Evolutionary conservation across 2,888 invertebrate species (phyloP).

Genomic region (Carterocephalus palaemon): DNA sequence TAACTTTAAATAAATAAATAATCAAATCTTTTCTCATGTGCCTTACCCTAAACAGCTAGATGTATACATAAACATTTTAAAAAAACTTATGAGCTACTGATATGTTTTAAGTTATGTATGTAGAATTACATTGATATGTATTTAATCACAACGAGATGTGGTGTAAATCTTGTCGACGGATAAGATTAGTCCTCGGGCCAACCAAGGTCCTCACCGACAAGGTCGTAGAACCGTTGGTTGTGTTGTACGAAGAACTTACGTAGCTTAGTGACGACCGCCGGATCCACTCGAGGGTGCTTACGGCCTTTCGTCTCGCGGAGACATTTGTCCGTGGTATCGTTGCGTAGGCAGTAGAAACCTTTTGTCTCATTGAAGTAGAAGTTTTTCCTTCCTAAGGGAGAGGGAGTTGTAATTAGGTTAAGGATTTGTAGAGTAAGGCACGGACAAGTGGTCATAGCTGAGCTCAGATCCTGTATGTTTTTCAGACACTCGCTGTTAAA

Average conservation of each 20-base stretch:
- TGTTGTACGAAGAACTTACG: constrained; percentile 93
- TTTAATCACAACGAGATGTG: constrained; percentile 61
- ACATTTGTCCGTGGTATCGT: constrained; percentile 91
- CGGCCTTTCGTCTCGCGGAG: constrained; percentile 89
- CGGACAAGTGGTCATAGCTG: no score
- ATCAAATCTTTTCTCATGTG: constrained; percentile 43
- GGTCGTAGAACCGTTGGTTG: constrained; percentile 94
- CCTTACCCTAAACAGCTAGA: constrained; percentile 57
- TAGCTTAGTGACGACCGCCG: constrained; percentile 87
- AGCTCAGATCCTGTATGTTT: not conserved
- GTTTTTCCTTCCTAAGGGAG: constrained; percentile 83
- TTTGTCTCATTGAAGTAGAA: constrained; percentile 98
- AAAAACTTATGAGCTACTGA: constrained; percentile 68
- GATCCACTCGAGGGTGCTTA: constrained; percentile 90
- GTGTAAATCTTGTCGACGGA: constrained; percentile 29
- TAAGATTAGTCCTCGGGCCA: constrained; percentile 90
- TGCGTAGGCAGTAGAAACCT: constrained; percentile 95
- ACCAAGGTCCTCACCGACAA: constrained; percentile 94
- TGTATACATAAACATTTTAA: constrained; percentile 72
- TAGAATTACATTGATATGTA: constrained; percentile 53
- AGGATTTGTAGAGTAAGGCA: constrained; percentile 9
- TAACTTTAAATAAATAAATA: constrained; percentile 40
- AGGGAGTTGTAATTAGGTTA: constrained; percentile 20
- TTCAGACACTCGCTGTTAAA: not conserved
- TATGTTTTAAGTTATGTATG: constrained; percentile 59